These are phyloP conservation scores for Apoda limacodes DNA, from an alignment of 2,888 invertebrate species.

Conservation along the genomic window DNA sequence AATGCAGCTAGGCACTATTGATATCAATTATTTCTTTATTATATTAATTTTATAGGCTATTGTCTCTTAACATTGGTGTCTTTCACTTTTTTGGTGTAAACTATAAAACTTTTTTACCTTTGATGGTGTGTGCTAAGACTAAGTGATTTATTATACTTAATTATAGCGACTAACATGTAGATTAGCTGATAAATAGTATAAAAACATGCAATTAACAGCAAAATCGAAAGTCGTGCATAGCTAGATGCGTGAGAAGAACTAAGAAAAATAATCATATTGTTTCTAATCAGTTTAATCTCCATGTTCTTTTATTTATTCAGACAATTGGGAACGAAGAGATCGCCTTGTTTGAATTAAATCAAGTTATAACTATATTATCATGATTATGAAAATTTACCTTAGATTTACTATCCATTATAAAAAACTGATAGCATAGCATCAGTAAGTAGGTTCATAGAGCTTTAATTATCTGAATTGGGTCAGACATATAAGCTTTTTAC, in stretches of 20 bases:
- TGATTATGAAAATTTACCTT: constrained; percentile 57
- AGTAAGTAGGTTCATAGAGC: too few relatives aligned
- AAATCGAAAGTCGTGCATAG: constrained; percentile 66
- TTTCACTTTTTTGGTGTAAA: constrained; percentile 56
- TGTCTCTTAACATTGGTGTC: constrained; percentile 32
- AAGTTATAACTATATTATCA: constrained; percentile 47
- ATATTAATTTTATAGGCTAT: too few relatives aligned
- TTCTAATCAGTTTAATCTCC: constrained; percentile 27
- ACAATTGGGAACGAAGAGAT: too few relatives aligned
- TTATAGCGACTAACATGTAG: constrained; percentile 57
- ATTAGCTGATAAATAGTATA: too few relatives aligned
- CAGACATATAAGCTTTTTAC: constrained; percentile 62
- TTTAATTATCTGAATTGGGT: constrained; percentile 62
- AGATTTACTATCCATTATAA: constrained; percentile 51
- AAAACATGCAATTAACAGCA: constrained; percentile 66
- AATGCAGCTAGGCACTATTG: too few relatives aligned
- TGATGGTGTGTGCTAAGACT: constrained; percentile 61
- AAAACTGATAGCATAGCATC: constrained; percentile 58
- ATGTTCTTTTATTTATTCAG: constrained; percentile 36
- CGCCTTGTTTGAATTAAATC: too few relatives aligned
- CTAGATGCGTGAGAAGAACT: constrained; percentile 66
- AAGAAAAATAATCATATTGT: constrained; percentile 45
- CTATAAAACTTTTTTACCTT: constrained; percentile 53
- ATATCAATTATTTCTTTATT: too few relatives aligned
- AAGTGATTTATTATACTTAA: constrained; percentile 52